Conservation (phyloP, 2,113 vertebrate species). For the Trochalopteron elliotii region DNA sequence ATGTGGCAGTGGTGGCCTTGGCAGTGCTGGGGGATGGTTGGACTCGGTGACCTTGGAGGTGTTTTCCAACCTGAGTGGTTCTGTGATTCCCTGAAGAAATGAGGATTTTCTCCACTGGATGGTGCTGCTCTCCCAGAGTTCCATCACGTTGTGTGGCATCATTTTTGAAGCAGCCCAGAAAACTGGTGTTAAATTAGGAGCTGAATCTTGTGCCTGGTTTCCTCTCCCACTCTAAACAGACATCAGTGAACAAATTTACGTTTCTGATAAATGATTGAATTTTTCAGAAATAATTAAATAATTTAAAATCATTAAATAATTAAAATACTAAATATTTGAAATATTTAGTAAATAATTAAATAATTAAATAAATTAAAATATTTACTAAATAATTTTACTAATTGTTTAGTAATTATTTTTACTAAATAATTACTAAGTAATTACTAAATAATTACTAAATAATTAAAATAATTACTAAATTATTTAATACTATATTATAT, state of each 20-base stretch:
- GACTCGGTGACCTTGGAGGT: rapidly evolving
- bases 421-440: no score
- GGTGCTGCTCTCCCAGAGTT: slow-evolving; percentile 36
- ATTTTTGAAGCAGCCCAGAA: neutral
- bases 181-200: neutral
- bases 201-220: neutral
- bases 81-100: neutral
- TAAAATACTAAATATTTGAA: no score
- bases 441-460: no score
- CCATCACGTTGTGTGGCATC: rapidly evolving
- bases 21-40: neutral
- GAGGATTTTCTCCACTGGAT: slow-evolving; percentile 15
- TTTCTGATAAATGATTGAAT: neutral
- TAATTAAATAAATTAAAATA: no score
- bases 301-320: no score
- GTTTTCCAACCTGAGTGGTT: neutral
- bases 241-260: neutral
- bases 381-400: no score
- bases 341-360: no score
- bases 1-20: rapidly evolving
- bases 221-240: neutral
- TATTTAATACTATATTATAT: no score
- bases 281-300: no score
- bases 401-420: no score
- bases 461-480: no score